Conservation (phyloP, 2,797 vertebrate species). For the Myotis findleyi region DNA sequence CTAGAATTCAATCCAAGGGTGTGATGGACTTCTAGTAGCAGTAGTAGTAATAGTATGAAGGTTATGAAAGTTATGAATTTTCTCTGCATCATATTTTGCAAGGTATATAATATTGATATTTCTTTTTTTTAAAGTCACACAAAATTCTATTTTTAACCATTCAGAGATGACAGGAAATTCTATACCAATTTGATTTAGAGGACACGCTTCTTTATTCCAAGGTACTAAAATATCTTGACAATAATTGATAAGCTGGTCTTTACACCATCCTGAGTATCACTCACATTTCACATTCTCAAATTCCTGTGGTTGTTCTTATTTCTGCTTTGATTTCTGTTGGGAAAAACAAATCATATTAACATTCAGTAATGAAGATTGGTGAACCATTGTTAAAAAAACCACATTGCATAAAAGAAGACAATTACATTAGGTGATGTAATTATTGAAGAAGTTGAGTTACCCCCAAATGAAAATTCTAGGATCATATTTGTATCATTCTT, state of each 20-base stretch:
- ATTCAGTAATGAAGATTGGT: background rate
- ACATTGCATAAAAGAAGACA: background rate
- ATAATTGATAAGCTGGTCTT: background rate
- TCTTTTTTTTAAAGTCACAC: background rate
- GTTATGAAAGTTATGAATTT: background rate
- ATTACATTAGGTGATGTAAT: background rate
- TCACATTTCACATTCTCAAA: background rate
- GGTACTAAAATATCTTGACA: background rate
- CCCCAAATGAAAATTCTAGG: background rate
- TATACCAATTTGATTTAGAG: background rate
- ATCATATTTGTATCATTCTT: background rate
- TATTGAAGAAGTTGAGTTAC: background rate
- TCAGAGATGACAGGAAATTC: background rate
- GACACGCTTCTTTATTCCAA: background rate
- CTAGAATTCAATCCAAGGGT: background rate
- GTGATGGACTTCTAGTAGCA: background rate
- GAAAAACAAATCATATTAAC: background rate
- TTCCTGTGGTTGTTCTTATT: background rate
- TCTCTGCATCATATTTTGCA: background rate
- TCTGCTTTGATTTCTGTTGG: background rate
- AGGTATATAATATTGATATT: background rate
- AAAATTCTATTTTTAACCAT: background rate
- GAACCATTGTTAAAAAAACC: background rate
- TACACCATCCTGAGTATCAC: background rate
- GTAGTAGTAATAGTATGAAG: background rate